phyloP scores from a whole-genome alignment of 2,113 vertebrate genomes.

The Poecilia latipinna region DNA sequence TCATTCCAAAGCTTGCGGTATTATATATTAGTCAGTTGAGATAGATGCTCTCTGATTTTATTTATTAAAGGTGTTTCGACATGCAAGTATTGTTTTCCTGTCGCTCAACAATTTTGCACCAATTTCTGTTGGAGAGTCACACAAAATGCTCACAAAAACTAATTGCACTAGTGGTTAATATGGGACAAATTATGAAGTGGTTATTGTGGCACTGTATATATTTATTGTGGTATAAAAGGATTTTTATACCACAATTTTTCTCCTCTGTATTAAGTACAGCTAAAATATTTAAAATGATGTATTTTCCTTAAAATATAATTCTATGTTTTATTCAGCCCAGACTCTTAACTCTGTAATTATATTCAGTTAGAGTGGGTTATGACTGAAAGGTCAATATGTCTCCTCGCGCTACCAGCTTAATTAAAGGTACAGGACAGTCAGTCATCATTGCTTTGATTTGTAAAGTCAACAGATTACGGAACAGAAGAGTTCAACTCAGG shows the following conservation, averaged over 20 bases:
- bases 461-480: conserved; percentile 30
- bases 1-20: too few species aligned
- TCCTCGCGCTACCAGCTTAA: background rate
- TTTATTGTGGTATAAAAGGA: background rate
- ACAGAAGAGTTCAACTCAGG: background rate
- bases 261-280: background rate
- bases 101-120: too few species aligned
- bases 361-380: background rate
- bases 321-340: background rate
- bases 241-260: background rate
- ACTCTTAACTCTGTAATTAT: conserved; percentile 1
- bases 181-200: too few species aligned
- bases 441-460: conserved; percentile 22
- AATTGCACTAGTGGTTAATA: too few species aligned
- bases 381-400: conserved; percentile 1
- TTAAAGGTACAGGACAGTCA: conserved; percentile 1
- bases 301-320: background rate
- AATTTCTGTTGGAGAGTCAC: too few species aligned
- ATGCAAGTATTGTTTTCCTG: too few species aligned
- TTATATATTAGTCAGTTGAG: too few species aligned
- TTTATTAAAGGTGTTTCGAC: too few species aligned
- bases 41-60: too few species aligned
- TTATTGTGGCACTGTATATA: too few species aligned
- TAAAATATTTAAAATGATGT: background rate
- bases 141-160: too few species aligned